phyloP scores from a whole-genome alignment of 2,797 vertebrate genomes.

The Leucoraja ocellata region DNA sequence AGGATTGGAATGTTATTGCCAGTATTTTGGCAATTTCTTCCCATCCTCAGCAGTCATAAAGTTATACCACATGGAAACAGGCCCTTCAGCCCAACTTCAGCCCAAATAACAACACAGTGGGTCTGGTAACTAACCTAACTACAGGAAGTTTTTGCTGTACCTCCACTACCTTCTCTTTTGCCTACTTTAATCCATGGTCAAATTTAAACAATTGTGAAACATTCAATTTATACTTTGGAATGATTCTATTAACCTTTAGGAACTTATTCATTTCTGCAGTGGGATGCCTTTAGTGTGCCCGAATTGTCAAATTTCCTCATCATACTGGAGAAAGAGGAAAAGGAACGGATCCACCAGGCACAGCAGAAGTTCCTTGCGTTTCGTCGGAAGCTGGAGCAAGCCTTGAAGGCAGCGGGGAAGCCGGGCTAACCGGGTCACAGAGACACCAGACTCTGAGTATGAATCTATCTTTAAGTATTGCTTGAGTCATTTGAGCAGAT shows the following conservation, averaged over 20 bases:
- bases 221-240: background rate
- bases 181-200: background rate
- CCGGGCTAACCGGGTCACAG: constrained; percentile 57
- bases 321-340: constrained; percentile 84
- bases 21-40: no score
- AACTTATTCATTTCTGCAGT: constrained; percentile 58
- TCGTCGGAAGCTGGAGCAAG: constrained; percentile 71
- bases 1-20: no score
- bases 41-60: no score
- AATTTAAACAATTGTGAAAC: background rate
- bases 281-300: constrained; percentile 88
- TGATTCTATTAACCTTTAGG: background rate
- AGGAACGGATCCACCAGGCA: constrained; percentile 77
- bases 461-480: constrained; percentile 4
- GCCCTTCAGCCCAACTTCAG: no score
- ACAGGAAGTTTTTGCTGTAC: no score
- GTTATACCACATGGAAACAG: no score
- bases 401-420: constrained; percentile 70
- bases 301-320: constrained; percentile 94
- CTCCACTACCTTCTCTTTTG: background rate
- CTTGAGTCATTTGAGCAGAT: background rate
- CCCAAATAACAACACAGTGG: no score
- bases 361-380: constrained; percentile 72
- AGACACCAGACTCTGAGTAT: background rate
- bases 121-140: no score